phyloP scores from a whole-genome alignment of 2,113 vertebrate genomes.

The Megaleporinus macrocephalus region DNA sequence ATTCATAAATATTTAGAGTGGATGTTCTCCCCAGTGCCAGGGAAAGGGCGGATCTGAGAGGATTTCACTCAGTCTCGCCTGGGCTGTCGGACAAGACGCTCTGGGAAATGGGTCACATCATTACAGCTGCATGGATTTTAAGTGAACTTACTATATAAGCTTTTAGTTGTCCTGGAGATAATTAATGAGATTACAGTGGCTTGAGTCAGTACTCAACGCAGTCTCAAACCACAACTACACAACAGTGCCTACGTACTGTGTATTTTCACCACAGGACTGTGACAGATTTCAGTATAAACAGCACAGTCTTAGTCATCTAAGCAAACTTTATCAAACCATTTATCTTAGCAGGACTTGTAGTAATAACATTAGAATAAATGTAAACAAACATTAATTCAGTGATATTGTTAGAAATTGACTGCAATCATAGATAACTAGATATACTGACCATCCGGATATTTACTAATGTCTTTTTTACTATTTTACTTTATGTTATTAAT shows the following conservation, averaged over 20 bases:
- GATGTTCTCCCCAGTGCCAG: not conserved
- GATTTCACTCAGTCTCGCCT: not conserved
- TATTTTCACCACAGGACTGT: not conserved
- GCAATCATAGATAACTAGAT: no score
- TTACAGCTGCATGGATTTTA: not conserved
- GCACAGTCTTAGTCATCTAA: no score
- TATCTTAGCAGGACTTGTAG: no score
- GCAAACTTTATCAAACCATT: no score
- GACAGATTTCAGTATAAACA: no score
- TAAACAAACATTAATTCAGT: no score
- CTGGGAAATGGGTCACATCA: not conserved
- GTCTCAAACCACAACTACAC: not conserved
- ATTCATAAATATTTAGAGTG: not conserved
- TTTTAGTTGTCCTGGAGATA: not conserved
- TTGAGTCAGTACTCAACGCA: not conserved
- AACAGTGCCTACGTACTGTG: not conserved
- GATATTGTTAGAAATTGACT: no score
- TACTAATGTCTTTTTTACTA: no score
- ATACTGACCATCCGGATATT: no score
- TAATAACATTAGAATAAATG: no score
- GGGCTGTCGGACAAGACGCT: not conserved
- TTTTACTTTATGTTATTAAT: no score
- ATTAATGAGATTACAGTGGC: not conserved
- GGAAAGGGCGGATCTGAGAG: not conserved
- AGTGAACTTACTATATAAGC: not conserved